Evolutionary conservation across 2,888 invertebrate species (phyloP), one percentile per base, ranked within the genome.

Genomic region (Ernsta delagoae): DNA sequence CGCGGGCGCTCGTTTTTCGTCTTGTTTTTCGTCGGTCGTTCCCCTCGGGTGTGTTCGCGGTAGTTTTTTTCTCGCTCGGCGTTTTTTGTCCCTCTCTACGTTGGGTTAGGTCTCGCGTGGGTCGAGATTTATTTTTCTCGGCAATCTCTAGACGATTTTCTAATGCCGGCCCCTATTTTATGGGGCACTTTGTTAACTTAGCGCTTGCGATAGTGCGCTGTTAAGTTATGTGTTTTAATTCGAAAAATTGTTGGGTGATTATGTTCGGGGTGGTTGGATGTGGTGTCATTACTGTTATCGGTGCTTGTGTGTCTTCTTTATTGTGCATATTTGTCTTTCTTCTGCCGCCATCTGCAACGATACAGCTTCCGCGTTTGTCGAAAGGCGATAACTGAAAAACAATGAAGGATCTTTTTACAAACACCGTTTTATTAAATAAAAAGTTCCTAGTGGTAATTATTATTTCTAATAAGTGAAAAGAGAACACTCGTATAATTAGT

Each of bases 21-120:
- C 85, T 91, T 92, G 85, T 90, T 92, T 92, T 93, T 93, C 86
- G 90, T 87, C 84, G 90, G 88, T 91, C 91, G 84, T 91, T 92
- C 83, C 81, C 90, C 92, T 85, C 84, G 86, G 84, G 84, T 85
- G 86, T 89, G 88, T 91, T 90, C 87, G 88, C 80, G 76, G 79
- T 78, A 78, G 75, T 79, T 84, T 85, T 86, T 85, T 83, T 80
- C 76, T 75, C 80, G 76, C 75, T 78, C 73, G 66, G 69, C 71
- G 80, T 83, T 85, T 86, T 87, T 85, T 80, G 78, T 83, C 80
- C 78, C 79, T 83, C 83, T 83, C 78, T 78, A 80, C 87, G 83
- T 79, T 81, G 84, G 75, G 83, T 84, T 89, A 87, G 90, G 87
- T 86, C 85, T 84, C 88, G 90, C 89, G 90, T 87, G 80, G 87